Base-by-base conservation (phyloP, 2,888 invertebrate genomes). In the Penaeus monodon region DNA sequence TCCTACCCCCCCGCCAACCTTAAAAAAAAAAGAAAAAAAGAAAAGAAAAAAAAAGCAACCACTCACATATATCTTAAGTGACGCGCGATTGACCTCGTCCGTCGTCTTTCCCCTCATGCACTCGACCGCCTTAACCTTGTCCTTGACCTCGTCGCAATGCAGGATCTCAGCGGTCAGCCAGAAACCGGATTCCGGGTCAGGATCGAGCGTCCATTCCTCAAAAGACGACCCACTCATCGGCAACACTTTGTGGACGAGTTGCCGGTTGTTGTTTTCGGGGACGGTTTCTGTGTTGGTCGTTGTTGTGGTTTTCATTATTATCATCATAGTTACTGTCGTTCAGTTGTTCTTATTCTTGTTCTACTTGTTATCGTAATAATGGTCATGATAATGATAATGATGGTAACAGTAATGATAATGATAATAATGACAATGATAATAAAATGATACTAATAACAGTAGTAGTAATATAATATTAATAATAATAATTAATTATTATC, bases 121-220 rank as follows among this genome's bases (percentile, higher is more conserved):
- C 6, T 7, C 65, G 12, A 89, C 27, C 66, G 57, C 73, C 10
- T 81, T 81, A 20, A n/a, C 78, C 12, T 27, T 76, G 70, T 27
- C 70, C n/a, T 10, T 10, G 8, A 6, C 64, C 27, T 7, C 17
- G 4, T 65, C 12, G 66, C 88, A 88, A 0, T 70, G 22, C n/a
- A 83, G 27, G 44, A n/a, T 38, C 8, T 66, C 2, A 27, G 86
- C 86, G 14, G 83, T 82, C n/a, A 12, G 10, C 20, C 7, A 8
- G 84, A 86, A 89, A 22, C 84, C 76, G 12, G 49, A 66, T 0
- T 78, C 33, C 0, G 84, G 81, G 57, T 84, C 73, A 7, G 81
- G 63, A 27, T 89, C 89, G 12, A 89, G 68, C 17, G 89, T 89
- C 89, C 89, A 89, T 22, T 78, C 38, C 68, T 89, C 89, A 22